These are phyloP conservation scores for Dipodomys spectabilis DNA, from an alignment of 2,113 vertebrate species.

Conservation along the genomic window DNA sequence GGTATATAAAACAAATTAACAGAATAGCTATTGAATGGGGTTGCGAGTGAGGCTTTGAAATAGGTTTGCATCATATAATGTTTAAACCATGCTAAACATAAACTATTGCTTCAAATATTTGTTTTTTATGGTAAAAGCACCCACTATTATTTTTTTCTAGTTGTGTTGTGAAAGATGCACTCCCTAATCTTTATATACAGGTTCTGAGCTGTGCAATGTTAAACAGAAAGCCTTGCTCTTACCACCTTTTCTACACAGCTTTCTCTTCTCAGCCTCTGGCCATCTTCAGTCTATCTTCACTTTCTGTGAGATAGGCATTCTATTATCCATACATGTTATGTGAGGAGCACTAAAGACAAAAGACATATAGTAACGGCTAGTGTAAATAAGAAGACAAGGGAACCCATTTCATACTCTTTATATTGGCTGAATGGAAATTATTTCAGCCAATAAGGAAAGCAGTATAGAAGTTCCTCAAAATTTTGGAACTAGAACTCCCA, in stretches of 20 bases:
- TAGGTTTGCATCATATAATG: neutral
- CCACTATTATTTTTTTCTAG: neutral
- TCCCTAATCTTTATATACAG: neutral
- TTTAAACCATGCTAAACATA: neutral
- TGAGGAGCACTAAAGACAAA: neutral
- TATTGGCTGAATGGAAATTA: neutral
- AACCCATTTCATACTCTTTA: too few relatives aligned
- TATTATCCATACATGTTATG: too few relatives aligned
- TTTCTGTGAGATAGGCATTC: neutral
- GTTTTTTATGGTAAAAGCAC: neutral
- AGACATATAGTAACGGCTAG: neutral
- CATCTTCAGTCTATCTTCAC: neutral
- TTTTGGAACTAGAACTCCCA: neutral
- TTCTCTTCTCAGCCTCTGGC: neutral
- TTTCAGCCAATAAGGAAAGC: neutral
- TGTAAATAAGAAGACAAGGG: neutral
- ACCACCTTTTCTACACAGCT: neutral
- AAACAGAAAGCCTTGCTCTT: neutral
- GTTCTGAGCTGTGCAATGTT: too few relatives aligned
- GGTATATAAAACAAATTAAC: neutral
- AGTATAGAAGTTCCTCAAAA: neutral
- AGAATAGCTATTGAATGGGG: neutral
- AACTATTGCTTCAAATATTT: neutral
- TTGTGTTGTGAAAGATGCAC: neutral
- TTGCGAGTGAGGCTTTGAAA: neutral